Evolutionary conservation across 30 jellyfish, hydroid and myxozoan species (phyloP).

Genomic region (Pseudorhiza aurosa): DNA sequence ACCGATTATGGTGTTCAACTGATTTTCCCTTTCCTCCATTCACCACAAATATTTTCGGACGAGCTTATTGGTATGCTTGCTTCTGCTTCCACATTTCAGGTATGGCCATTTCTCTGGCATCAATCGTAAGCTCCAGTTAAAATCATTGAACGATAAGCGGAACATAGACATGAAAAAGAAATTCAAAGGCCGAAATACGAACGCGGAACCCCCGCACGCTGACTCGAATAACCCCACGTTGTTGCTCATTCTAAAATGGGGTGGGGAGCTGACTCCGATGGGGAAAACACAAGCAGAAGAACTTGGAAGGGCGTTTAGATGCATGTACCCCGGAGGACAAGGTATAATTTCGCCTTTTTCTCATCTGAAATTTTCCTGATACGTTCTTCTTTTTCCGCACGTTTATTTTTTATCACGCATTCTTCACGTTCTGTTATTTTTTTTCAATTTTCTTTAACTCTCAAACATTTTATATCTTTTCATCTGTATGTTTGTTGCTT

Average conservation of each 20-base stretch:
- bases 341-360: too few relatives aligned
- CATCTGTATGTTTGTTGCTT: too few relatives aligned
- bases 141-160: conserved; percentile 91
- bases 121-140: conserved; percentile 90
- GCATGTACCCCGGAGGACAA: conserved; percentile 99
- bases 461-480: too few relatives aligned
- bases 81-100: conserved; percentile 57
- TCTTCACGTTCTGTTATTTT: too few relatives aligned
- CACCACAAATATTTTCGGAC: too few relatives aligned
- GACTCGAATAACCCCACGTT: conserved; percentile 63
- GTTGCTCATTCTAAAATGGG: conserved; percentile 93
- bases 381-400: too few relatives aligned
- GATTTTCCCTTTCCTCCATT: too few relatives aligned
- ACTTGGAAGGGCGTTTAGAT: conserved; percentile 89
- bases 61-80: too few relatives aligned
- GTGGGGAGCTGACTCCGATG: conserved; percentile 98
- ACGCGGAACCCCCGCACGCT: conserved; percentile 63
- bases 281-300: conserved; percentile 97
- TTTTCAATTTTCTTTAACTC: too few relatives aligned
- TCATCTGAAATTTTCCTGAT: too few relatives aligned
- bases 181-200: conserved; percentile 88
- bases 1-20: too few relatives aligned
- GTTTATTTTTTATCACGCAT: too few relatives aligned
- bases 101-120: conserved; percentile 97
- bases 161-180: conserved; percentile 83